Base-by-base conservation (phyloP, 2,113 vertebrate genomes). In the Hyaena hyaena region DNA sequence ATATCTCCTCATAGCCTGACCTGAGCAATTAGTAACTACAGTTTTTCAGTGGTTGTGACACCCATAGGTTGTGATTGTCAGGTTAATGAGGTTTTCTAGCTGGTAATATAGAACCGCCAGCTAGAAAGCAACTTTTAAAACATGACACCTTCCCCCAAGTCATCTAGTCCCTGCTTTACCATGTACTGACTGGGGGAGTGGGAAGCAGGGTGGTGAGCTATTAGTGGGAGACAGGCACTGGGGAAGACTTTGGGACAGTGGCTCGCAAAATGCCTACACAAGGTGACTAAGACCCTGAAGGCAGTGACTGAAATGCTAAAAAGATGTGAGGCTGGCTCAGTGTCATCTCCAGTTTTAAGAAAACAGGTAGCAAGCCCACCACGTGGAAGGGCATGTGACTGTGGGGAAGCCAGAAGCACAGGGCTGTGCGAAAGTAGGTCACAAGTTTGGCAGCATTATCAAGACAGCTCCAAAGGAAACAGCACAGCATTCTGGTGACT, bases 11-110 rank as follows among this genome's bases (percentile, higher is more conserved):
- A 61, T 61, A 23, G 68, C n/a, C 96, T 80, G 94, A 87, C 86
- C 43, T 48, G 10, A 15, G 50, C 93, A 65, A 65, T 95, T 93
- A 94, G 77, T 96, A 94, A 91, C 77, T 35, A 45, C 17, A 50
- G 88, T 33, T 94, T 86, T 79, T 90, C 77, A 66, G 7, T 43
- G 35, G 35, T 50, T 7, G 5, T 7, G 71, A 45, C 8, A 16
- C n/a, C 74, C 88, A 35, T 19, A 50, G 43, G 15, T 35, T 71
- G 21, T 69, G 63, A 58, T 43, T 39, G 66, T 39, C 50, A 66
- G 35, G 39, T 79, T 43, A 87, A 92, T 65, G 50, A 39, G 61
- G 21, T 23, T 68, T 45, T 87, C 33, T 71, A 7, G n/a, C 15
- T 86, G 43, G n/a, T 84, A 21, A 53, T 84, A 23, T 50, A 82